Base-by-base conservation (phyloP, 2,888 invertebrate genomes). In the Orthosia incerta region DNA sequence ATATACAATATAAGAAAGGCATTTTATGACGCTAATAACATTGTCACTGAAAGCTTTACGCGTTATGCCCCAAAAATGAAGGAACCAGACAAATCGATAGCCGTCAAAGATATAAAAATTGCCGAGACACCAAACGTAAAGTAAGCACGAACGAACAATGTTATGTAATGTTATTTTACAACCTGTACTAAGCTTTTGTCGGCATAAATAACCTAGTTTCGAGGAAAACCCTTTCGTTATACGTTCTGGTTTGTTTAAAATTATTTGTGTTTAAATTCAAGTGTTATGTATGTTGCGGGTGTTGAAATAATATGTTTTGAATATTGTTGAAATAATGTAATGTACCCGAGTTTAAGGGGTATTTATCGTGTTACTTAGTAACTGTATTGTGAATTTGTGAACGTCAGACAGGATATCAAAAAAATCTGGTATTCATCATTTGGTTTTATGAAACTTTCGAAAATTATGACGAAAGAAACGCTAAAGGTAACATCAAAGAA, bases 31-130 rank as follows among this genome's bases (percentile, higher is more conserved):
- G 15, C 26, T 26, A 46, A 23, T 13, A 76, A 48, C n/a, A 45
- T 50, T 71, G 18, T 26, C 18, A 70, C 46, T 62, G 46, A 57
- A 79, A 74, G 62, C 4, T 71, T 48, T 16, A 61, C 51, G 71
- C 31, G 46, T 71, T 46, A 46, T 57, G 51, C 13, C 9, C 51
- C 15, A 63, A 62, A 79, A 66, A 56, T 56, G 61, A 56, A 55
- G 15, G 39, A 18, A 71, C 0, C 71, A 75, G 61, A 71, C 62
- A 70, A 86, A 81, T 86, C 85, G 72, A 86, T 76, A 64, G 4
- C 66, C 62, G 57, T 77, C 79, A 84, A 74, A 81, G 71, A 63
- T 68, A 77, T 72, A 84, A 81, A 81, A 79, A 81, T 60, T 64
- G 60, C 59, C 73, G 79, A 79, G 71, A 66, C 46, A 79, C 55